phyloP scores from a whole-genome alignment of 2,113 vertebrate species.

The Marcusenius ussheri region DNA sequence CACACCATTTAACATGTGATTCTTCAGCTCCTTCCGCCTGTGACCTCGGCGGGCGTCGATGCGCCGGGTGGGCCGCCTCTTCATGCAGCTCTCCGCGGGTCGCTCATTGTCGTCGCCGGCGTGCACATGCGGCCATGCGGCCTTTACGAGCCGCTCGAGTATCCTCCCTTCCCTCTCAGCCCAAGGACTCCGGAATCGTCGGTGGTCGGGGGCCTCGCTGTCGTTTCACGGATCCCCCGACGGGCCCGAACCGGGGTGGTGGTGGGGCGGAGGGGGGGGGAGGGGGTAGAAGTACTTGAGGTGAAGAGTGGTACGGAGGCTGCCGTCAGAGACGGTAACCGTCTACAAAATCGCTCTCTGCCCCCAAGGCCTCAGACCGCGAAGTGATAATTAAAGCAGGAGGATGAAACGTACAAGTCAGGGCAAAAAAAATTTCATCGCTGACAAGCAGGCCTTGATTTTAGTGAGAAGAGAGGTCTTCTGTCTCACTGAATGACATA shows the following conservation, averaged over 20 bases:
- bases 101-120: not conserved
- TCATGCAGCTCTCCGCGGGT: not conserved
- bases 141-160: not conserved
- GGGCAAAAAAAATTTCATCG: not conserved
- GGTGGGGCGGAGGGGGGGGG: not conserved
- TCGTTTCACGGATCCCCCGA: not conserved
- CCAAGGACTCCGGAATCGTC: not conserved
- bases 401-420: constrained; percentile 31
- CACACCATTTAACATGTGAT: not conserved
- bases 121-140: not conserved
- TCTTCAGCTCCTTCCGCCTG: not conserved
- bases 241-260: not conserved
- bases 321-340: not conserved
- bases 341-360: not conserved
- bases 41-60: not conserved
- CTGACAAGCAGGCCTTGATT: constrained; percentile 1
- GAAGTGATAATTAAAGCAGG: constrained; percentile 52
- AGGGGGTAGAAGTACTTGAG: not conserved
- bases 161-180: not conserved
- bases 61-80: not conserved
- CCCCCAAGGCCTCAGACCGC: constrained; percentile 59
- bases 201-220: not conserved
- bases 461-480: not conserved
- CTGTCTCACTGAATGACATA: not conserved
- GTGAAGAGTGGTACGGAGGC: not conserved